phyloP scores from a whole-genome alignment of 2,113 vertebrate genomes.

The Herpetotheres cachinnans region DNA sequence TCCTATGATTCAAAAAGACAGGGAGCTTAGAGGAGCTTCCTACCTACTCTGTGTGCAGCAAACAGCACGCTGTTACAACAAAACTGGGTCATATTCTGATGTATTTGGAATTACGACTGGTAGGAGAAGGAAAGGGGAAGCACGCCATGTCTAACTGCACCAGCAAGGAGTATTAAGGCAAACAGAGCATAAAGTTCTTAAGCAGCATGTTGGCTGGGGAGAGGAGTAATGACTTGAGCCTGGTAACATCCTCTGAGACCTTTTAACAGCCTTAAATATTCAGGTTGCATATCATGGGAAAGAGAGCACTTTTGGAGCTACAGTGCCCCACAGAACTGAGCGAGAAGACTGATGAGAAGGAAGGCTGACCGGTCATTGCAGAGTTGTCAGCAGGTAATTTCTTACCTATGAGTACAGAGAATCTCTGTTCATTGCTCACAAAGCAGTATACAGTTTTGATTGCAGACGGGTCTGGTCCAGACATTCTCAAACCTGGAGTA shows the following conservation, averaged over 20 bases:
- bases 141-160: not conserved
- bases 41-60: not conserved
- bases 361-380: not conserved
- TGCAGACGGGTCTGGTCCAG: not conserved
- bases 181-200: conserved; percentile 50
- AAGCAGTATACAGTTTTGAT: not conserved
- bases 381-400: not conserved
- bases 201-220: conserved; percentile 10
- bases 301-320: not conserved
- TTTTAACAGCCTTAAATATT: conserved; percentile 3
- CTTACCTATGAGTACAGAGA: not conserved
- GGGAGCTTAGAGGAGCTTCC: not conserved
- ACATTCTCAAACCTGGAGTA: not conserved
- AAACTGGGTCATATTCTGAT: not conserved
- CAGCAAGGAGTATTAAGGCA: conserved; percentile 21
- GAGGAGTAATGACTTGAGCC: conserved; percentile 8
- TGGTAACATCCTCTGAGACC: not conserved
- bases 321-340: not conserved
- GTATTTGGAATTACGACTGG: not conserved
- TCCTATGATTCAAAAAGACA: not conserved
- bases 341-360: not conserved
- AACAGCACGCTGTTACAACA: accelerated
- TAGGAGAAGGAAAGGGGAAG: not conserved
- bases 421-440: not conserved
- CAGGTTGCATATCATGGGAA: not conserved